phyloP scores from a whole-genome alignment of 2,797 vertebrate species.

The Rhinogobio ventralis region DNA sequence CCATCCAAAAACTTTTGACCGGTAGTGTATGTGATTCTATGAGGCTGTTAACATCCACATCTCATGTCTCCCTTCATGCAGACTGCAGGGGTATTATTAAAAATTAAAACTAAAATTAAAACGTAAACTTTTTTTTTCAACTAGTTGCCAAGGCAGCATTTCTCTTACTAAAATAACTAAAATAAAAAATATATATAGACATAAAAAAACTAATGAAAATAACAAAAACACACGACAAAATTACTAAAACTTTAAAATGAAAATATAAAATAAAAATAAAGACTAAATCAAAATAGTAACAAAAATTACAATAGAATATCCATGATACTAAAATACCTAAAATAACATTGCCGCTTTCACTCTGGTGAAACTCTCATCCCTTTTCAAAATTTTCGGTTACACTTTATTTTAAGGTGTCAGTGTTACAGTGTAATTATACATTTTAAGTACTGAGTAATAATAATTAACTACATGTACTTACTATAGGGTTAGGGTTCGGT shows the following conservation, averaged over 20 bases:
- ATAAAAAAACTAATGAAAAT: neutral
- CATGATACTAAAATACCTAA: neutral
- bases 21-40: neutral
- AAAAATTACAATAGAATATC: neutral
- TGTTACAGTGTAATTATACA: too few species aligned
- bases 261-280: neutral
- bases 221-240: too few species aligned
- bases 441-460: too few species aligned
- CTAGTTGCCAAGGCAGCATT: neutral
- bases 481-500: too few species aligned
- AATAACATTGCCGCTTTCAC: neutral
- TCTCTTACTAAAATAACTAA: neutral
- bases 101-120: neutral
- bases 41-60: neutral
- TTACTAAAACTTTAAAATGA: neutral
- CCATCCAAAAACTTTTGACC: too few species aligned
- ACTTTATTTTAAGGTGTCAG: too few species aligned
- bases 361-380: slow-evolving; percentile 57
- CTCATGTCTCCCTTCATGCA: neutral
- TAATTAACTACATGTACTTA: too few species aligned
- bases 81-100: neutral
- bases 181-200: neutral
- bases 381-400: too few species aligned
- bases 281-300: slow-evolving; percentile 36
- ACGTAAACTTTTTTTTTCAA: neutral